Evolutionary conservation across 35 echinoderm and acorn worm species (phyloP).

Genomic region (Heliocidaris erythrogramma): DNA sequence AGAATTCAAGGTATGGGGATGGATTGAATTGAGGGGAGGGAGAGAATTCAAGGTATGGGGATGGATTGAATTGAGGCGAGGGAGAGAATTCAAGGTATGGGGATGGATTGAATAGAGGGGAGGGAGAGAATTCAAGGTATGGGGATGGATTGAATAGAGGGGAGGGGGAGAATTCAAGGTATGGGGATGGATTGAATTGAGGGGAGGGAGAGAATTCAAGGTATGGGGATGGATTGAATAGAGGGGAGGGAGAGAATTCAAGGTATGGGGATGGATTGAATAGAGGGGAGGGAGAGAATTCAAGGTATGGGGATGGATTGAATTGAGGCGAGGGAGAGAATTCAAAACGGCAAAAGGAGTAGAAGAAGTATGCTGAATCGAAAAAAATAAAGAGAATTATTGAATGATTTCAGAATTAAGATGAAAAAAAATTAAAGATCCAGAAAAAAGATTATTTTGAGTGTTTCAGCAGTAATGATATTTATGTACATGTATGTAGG

Average conservation of each 20-base stretch:
- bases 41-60: constrained; percentile 91
- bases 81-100: not conserved
- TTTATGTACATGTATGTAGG: no score
- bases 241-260: not conserved
- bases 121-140: constrained; percentile 98
- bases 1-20: not conserved
- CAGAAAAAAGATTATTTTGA: no score
- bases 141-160: not conserved
- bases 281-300: constrained; percentile 70
- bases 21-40: no score
- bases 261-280: constrained; percentile 29
- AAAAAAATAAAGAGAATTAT: no score
- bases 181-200: no score
- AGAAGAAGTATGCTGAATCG: no score
- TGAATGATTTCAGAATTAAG: no score
- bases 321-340: not conserved
- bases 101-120: no score
- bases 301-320: constrained; percentile 58
- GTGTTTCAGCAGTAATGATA: no score
- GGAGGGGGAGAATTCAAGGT: not conserved
- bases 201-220: constrained; percentile 98
- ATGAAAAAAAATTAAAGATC: no score
- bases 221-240: constrained; percentile 18
- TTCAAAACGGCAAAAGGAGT: not conserved
- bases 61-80: not conserved